Percentiles rank a stretch among this genome's conserved stretches.
Evolutionary conservation across 2,888 invertebrate species (phyloP).

Genomic region (Eumerus sabulonum): DNA sequence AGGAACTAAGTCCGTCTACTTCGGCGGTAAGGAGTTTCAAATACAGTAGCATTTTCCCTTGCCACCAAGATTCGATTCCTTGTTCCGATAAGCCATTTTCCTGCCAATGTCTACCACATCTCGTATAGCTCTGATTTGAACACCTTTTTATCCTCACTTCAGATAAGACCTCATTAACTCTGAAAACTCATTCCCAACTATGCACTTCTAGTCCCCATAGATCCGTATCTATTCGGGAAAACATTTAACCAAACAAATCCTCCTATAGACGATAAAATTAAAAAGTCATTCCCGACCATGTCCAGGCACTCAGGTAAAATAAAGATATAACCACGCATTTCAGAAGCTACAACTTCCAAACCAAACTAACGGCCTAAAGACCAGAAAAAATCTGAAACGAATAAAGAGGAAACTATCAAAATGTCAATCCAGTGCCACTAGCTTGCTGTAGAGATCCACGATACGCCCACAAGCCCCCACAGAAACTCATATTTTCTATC

Average conservation of each 20-base stretch:
- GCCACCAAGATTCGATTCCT: too few species aligned
- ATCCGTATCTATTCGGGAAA: conserved; percentile 20
- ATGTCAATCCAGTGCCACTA: conserved; percentile 63
- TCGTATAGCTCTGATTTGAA: too few species aligned
- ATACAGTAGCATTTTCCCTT: too few species aligned
- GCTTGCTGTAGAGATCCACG: conserved; percentile 25
- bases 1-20: too few species aligned
- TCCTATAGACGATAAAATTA: conserved; percentile 52
- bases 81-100: too few species aligned
- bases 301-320: conserved; percentile 42
- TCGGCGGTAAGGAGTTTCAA: too few species aligned
- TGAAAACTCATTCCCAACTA: too few species aligned
- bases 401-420: conserved; percentile 49
- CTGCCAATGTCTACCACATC: too few species aligned
- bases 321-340: conserved; percentile 42
- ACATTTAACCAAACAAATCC: conserved; percentile 50
- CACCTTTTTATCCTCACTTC: too few species aligned
- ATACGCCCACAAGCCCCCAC: conserved; percentile 49
- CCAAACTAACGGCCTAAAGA: background rate
- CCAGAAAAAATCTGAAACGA: too few species aligned
- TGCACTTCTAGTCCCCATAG: background rate
- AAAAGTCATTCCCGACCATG: conserved; percentile 49
- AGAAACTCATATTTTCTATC: conserved; percentile 32
- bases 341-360: conserved; percentile 30
- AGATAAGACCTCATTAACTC: too few species aligned